Evolutionary conservation across 2,888 invertebrate genomes (phyloP).

Genomic region (Lasius platythorax): DNA sequence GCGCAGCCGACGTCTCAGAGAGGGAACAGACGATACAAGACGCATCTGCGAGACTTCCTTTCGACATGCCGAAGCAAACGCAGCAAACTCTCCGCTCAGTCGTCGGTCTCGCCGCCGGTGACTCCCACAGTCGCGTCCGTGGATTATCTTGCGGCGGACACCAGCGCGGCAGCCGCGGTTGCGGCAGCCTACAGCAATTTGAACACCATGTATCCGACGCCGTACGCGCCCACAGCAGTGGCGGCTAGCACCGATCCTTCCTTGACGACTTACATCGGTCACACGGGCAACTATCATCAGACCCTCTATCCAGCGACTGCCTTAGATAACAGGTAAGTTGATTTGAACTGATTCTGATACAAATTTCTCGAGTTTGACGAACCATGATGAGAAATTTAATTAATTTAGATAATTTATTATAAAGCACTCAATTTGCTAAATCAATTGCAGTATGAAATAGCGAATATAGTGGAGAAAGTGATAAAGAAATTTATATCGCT

Average conservation of each 20-base stretch:
- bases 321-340: conserved; percentile 86
- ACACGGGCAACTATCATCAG: conserved; percentile 90
- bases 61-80: conserved; percentile 96
- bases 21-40: conserved; percentile 95
- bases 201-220: conserved; percentile 93
- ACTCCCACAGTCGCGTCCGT: conserved; percentile 88
- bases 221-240: conserved; percentile 92
- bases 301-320: conserved; percentile 87
- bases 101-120: conserved; percentile 87
- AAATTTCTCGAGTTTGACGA: background rate
- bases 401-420: background rate
- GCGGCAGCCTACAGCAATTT: conserved; percentile 93
- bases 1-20: conserved; percentile 91
- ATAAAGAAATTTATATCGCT: background rate
- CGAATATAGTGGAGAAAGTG: background rate
- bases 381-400: background rate
- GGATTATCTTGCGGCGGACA: conserved; percentile 90
- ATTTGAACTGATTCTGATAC: background rate
- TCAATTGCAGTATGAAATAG: background rate
- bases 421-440: background rate
- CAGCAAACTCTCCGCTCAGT: conserved; percentile 85
- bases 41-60: conserved; percentile 96
- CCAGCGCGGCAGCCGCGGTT: conserved; percentile 88
- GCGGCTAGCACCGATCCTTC: conserved; percentile 90
- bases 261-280: conserved; percentile 89